phyloP scores from a whole-genome alignment of 2,888 invertebrate genomes.

The Gymnocheta viridis region DNA sequence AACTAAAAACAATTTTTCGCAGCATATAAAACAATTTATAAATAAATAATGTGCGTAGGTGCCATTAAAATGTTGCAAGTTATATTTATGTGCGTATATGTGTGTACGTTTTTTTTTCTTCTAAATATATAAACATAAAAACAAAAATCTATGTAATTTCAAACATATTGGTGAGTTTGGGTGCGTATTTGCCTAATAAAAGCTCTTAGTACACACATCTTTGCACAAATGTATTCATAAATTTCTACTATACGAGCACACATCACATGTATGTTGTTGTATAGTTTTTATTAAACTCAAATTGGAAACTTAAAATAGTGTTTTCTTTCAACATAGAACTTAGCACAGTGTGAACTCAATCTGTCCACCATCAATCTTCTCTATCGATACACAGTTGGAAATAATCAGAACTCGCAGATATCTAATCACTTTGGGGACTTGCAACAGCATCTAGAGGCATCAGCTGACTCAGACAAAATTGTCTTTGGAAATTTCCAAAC shows the following conservation, averaged over 20 bases:
- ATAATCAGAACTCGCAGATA: no score
- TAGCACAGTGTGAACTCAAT: no score
- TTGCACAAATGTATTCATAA: background rate
- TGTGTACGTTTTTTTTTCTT: background rate
- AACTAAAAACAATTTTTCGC: background rate
- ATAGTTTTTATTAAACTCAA: background rate
- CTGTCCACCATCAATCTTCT: no score
- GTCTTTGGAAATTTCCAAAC: no score
- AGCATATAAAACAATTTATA: background rate
- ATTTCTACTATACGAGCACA: background rate
- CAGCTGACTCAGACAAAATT: no score
- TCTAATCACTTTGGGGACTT: no score
- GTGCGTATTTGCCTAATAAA: constrained; percentile 5
- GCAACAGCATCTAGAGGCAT: no score
- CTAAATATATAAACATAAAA: background rate
- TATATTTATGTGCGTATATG: background rate
- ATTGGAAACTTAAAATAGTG: background rate
- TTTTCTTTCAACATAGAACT: background rate
- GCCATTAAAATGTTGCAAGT: constrained; percentile 31
- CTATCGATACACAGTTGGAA: no score
- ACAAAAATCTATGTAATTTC: background rate
- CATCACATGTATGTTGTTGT: background rate
- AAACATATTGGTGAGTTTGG: constrained; percentile 1
- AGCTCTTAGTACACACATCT: background rate
- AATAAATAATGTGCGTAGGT: constrained; percentile 42